Conservation (phyloP, 2,113 vertebrate species). For the Calonectris borealis region DNA sequence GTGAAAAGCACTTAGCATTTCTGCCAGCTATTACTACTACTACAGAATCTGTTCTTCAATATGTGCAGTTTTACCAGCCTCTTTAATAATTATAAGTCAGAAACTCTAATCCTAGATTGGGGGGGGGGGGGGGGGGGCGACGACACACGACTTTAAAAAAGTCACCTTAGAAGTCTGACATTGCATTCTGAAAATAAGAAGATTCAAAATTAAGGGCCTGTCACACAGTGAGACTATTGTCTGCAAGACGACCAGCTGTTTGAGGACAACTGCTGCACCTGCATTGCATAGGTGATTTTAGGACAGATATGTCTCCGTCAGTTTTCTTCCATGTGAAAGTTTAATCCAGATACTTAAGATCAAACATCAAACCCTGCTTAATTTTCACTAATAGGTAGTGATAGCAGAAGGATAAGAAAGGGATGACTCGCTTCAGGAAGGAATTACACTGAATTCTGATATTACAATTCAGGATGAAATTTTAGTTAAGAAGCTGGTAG, state of each 20-base stretch:
- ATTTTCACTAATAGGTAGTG: neutral
- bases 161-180: constrained; percentile 1
- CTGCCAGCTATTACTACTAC: constrained; percentile 78
- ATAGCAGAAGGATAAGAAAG: neutral
- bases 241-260: neutral
- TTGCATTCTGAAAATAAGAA: constrained; percentile 1
- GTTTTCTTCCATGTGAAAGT: neutral
- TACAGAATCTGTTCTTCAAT: constrained; percentile 83
- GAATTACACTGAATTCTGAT: neutral
- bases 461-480: neutral
- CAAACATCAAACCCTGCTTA: neutral
- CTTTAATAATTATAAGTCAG: constrained; percentile 62
- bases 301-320: neutral
- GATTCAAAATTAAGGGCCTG: constrained; percentile 6
- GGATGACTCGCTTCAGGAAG: neutral
- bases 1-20: constrained; percentile 85
- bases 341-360: neutral
- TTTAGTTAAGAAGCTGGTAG: neutral
- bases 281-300: neutral
- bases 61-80: constrained; percentile 76
- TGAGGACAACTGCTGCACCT: neutral
- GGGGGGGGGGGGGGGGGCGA: too few relatives aligned
- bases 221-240: neutral
- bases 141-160: neutral
- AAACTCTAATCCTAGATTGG: constrained; percentile 1